Evolutionary conservation across 2,113 vertebrate genomes (phyloP), one percentile per base, ranked within the genome.

Genomic region (Lutjanus erythropterus): DNA sequence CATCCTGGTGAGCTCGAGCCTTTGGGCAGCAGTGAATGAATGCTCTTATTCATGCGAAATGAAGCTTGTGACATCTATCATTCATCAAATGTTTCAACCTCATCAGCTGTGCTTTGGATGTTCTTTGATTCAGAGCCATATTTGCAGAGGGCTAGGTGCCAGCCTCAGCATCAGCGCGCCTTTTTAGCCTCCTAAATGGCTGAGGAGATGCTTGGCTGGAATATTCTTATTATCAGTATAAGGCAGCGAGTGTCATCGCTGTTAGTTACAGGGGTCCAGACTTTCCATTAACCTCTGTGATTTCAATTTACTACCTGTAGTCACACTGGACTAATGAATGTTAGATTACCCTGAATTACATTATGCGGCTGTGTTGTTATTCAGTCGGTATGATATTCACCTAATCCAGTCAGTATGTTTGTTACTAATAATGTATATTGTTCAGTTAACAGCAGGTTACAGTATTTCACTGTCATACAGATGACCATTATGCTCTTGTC

Each of bases 1-100:
- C 80, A 90, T 96, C 69, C 92, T 96, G 97, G 98, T 99, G 84
- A 97, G 97, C 93, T 29, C n/a, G 35, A 76, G 75, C 60, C 78
- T 71, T 66, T 65, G 44, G 50, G 70, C 44, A 47, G 47, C 7
- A 81, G 39, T 52, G 68, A 67, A 84, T 71, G 35, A 39, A 84
- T 76, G 73, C 55, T 59, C 31, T 31, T 58, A 56, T 81, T 88
- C 75, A 69, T 56, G 75, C 9, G 31, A 80, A 88, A 88, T 85
- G 66, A 86, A 50, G 72, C 62, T 52, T 44, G 5, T 80, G 76
- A 84, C 75, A 85, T 47, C 25, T 41, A 76, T 88, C 75, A 85
- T 85, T 81, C 75, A 83, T 90, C 78, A 86, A 83, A 84, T 68
- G 53, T 87, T 89, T 88, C 55, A 71, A 71, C 55, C 85, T 88